A percentile compares a stretch with the other conserved stretches of the same genome.
Conservation (phyloP, 2,113 vertebrate species). For the Orthochromis indermauri region DNA sequence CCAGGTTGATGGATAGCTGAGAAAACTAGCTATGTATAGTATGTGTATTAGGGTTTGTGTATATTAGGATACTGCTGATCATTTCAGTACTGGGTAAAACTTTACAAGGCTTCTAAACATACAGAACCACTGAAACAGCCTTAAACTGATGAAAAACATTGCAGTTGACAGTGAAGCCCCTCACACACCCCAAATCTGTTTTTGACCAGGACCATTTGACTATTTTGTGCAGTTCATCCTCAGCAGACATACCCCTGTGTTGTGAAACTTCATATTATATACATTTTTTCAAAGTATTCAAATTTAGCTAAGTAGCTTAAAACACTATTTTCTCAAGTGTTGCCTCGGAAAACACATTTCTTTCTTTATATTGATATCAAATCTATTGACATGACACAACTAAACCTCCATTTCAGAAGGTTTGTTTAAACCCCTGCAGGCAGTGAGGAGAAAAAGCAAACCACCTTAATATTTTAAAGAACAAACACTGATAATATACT, state of each 20-base stretch:
- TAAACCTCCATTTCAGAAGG: not conserved
- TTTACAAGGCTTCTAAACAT: not conserved
- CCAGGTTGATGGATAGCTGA: not conserved
- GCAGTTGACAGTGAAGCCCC: not conserved
- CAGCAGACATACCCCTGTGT: not conserved
- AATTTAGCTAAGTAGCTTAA: not conserved
- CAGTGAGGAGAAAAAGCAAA: constrained; percentile 2
- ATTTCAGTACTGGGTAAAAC: not conserved
- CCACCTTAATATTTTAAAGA: constrained; percentile 55
- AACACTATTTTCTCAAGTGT: not conserved
- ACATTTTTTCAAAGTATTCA: not conserved
- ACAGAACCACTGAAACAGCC: not conserved
- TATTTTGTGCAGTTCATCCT: not conserved
- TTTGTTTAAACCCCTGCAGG: not conserved
- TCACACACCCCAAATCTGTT: not conserved
- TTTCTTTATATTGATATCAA: not conserved
- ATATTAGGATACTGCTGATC: not conserved
- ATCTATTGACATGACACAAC: not conserved
- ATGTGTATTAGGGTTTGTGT: not conserved
- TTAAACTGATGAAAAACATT: not conserved
- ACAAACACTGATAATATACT: constrained; percentile 50
- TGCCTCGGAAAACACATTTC: not conserved
- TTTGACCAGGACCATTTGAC: not conserved
- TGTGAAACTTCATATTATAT: not conserved
- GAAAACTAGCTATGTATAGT: not conserved